These are phyloP conservation scores for Phyllostomus discolor DNA, from an alignment of 2,113 vertebrate species.

Conservation along the genomic window DNA sequence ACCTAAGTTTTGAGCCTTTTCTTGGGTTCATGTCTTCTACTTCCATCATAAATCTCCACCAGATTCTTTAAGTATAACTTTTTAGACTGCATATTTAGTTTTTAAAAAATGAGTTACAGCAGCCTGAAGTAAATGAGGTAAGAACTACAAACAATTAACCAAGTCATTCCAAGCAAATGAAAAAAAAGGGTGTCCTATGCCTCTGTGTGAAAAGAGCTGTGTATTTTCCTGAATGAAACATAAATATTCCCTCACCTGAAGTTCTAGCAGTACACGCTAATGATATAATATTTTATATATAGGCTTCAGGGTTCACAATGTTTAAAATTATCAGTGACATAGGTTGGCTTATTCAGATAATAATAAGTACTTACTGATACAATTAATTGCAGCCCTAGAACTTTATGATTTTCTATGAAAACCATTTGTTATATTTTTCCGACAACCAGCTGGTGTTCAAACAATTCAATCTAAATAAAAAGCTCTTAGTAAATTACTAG, in stretches of 20 bases:
- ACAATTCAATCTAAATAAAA: slow-evolving; percentile 13
- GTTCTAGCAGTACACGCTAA: not conserved
- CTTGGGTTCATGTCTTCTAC: not conserved
- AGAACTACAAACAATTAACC: not conserved
- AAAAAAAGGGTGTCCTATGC: not conserved
- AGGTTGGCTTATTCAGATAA: slow-evolving; percentile 19
- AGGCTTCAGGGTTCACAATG: not conserved
- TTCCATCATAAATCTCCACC: not conserved
- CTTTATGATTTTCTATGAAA: not conserved
- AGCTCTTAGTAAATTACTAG: slow-evolving; percentile 37
- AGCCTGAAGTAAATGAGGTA: not conserved
- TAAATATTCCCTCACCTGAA: not conserved
- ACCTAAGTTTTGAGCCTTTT: not conserved
- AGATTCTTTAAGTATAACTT: not conserved
- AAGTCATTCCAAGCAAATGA: not conserved
- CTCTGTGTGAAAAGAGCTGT: not conserved
- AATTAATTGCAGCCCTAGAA: slow-evolving; percentile 25
- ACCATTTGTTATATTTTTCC: slow-evolving; percentile 40
- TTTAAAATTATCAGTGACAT: not conserved
- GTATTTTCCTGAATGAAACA: not conserved
- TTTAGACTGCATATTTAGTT: not conserved
- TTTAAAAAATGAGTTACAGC: not conserved
- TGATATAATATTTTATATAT: slow-evolving; percentile 23
- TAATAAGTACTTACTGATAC: slow-evolving; percentile 19
- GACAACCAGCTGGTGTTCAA: slow-evolving; percentile 28